Evolutionary conservation across 2,888 invertebrate genomes (phyloP), one percentile per base, ranked within the genome.

Genomic region (Drymonia ruficornis): DNA sequence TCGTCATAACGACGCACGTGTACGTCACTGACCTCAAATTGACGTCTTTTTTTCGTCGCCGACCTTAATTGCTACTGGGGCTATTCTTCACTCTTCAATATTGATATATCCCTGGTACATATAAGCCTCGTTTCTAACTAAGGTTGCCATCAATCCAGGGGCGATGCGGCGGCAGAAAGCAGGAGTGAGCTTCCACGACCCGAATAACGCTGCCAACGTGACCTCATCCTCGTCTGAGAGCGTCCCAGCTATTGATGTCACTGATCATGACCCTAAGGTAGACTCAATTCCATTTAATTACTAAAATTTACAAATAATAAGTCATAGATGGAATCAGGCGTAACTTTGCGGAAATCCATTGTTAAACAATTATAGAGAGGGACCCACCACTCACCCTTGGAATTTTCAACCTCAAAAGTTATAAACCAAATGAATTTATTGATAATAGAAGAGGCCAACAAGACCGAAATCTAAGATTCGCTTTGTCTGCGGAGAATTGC

Each of bases 151-250:
- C 34, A 18, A 7, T 18, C 12, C 68, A 92, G 92, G 78, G 31
- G 76, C 87, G 0, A 95, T 96, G 95, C 94, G 93, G 65, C 88
- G 95, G 11, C 94, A 94, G 59, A 93, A 94, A 49, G 87, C 93
- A 0, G 95, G 94, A 0, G 93, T 96, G 0, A 88, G 94, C 44
- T 95, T 95, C 73, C 95, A 94, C 64, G 94, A 95, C 63, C 93
- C 93, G 0, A 78, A 77, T 7, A 88, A 91, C 29, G 76, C 76
- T 0, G 77, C 74, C 0, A 87, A 89, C 52, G 78, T 75, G 49
- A 81, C 88, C 4, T 79, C 84, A 47, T 64, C 78, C 1, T 76
- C 86, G 38, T 75, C 83, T 9, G 86, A 85, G 29, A 79, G 76
- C 31, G 79, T 86, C 3, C 83, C 85, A 0, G 65, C 77, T 1